Base-by-base conservation (phyloP, 2,797 vertebrate species). In the Galago senegalensis region DNA sequence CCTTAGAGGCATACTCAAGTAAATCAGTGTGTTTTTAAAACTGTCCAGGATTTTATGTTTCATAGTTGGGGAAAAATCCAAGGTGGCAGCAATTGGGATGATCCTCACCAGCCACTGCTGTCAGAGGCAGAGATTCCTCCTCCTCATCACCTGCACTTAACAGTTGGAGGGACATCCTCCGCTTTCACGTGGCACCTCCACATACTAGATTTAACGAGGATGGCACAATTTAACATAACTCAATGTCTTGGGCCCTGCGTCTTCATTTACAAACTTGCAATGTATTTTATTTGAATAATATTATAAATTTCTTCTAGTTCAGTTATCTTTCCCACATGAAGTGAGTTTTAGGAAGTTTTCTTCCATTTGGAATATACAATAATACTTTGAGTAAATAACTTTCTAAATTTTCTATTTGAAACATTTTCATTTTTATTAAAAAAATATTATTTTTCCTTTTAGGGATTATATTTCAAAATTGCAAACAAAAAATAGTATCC, bases 341-440 rank as follows among this genome's bases (percentile, higher is more conserved):
- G 43, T 18, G 29, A 90, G 37, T 40, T 77, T 89, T 25, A 70
- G 61, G 40, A 81, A 84, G 25, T 56, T 31, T 43, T 88, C 49
- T 89, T 58, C 34, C 56, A 5, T 76, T 31, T 84, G 8, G 2
- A 89, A 70, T n/a, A 61, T 49, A 84, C 67, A 40, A 31, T 49
- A 53, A 31, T 81, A 72, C 49, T 81, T 88, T 40, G 85, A 81
- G 25, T 88, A 92, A 94, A 40, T 43, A 53, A 25, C 40, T 92
- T 85, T 37, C 75, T 63, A 23, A 81, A 76, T 67, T 81, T 82
- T 89, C 34, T 20, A 31, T 61, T 84, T 34, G 40, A 94, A 84
- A 61, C 34, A 58, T 81, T 91, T 81, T 11, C 9, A 34, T 84
- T 76, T 77, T 67, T 13, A 37, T 77, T 23, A 61, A 58, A 80